Base-by-base conservation (phyloP, 2,797 vertebrate species). In the Sebastes miniatus region DNA sequence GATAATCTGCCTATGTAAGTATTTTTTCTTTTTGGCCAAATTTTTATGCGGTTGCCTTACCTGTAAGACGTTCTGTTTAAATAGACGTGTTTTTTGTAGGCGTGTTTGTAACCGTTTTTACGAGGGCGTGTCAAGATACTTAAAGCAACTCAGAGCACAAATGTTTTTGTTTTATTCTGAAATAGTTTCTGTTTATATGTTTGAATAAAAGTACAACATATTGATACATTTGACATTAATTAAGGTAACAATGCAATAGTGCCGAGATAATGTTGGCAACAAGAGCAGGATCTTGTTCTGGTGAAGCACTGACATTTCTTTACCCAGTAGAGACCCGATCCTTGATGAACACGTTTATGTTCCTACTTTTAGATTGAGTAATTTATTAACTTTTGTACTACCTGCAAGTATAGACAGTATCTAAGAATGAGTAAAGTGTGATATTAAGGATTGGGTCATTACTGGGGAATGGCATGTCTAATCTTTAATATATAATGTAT, bases 181-280 rank as follows among this genome's bases (percentile, higher is more conserved):
- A 91, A 84, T 24, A 71, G 20, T 70, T 52, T 66, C 3, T 63
- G 39, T 82, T 73, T 72, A 50, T 74, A 77, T 75, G 66, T 85
- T 82, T 89, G 82, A 91, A 89, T 89, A 92, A 86, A 93, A 88
- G 88, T 83, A 83, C 81, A 83, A 22, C 69, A 71, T 34, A 69
- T 59, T 77, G 25, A 81, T 76, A 87, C 75, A 81, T 78, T 77
- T 80, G 52, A 84, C 72, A 58, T 74, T 63, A 85, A 85, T 88
- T 36, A 77, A 43, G 31, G 64, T 85, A 86, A 90, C 83, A 87
- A 88, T 83, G 86, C 85, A 91, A 83, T 82, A 83, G 85, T 66
- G 72, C 57, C n/a, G 22, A 58, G 50, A 25, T 47, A 20, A 31
- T 27, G 24, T 39, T 71, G 75, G 61, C 65, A 62, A 52, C 39